Conservation (phyloP, 2,888 invertebrate genomes). For the Hydriomena furcata region DNA sequence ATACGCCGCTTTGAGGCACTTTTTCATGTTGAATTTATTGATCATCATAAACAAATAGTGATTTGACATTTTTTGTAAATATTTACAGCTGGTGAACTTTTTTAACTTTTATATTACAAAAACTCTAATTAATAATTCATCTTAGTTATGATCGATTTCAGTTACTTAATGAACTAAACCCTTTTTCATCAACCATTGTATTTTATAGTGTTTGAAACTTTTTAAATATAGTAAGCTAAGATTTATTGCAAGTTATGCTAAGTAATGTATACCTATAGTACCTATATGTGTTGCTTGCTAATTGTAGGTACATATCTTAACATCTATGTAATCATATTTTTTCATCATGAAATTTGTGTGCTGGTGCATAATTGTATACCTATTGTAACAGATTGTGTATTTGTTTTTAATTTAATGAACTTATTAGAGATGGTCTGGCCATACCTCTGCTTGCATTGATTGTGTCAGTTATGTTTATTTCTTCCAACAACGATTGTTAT, state of each 20-base stretch:
- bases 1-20: background rate
- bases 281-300: constrained; percentile 16
- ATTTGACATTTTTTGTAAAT: no score
- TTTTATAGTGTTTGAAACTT: background rate
- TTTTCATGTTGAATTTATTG: background rate
- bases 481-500: background rate
- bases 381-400: background rate
- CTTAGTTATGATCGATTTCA: no score
- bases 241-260: constrained; percentile 6
- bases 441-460: constrained; percentile 3
- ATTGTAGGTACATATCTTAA: background rate
- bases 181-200: no score
- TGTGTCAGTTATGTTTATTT: constrained; percentile 5
- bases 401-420: background rate
- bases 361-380: constrained; percentile 17
- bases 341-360: constrained; percentile 7
- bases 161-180: no score
- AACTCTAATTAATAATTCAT: no score
- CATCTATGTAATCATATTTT: constrained; percentile 2
- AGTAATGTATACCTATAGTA: background rate
- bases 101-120: no score
- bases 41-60: no score
- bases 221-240: constrained; percentile 2
- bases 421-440: constrained; percentile 8
- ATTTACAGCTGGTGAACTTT: no score